These are phyloP conservation scores for Camponotus vicinus DNA, from an alignment of 1,140 invertebrate species.

Conservation along the genomic window DNA sequence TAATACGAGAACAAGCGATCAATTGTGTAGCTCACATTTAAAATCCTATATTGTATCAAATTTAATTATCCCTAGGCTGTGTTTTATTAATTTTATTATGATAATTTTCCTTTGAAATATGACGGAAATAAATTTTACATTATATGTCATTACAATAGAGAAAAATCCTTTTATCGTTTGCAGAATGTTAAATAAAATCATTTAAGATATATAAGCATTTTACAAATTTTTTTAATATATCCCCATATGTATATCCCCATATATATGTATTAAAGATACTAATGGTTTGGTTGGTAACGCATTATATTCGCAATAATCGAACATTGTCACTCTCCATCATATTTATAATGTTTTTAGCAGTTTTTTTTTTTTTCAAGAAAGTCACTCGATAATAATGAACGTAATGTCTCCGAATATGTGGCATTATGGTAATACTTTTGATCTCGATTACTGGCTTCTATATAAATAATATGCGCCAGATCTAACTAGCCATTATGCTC, in stretches of 20 bases:
- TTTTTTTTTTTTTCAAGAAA: background rate
- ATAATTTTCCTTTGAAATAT: too few relatives aligned
- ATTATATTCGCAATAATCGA: background rate
- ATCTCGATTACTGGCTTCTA: background rate
- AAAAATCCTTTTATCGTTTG: background rate
- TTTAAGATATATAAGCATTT: background rate
- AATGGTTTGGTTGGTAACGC: too few relatives aligned
- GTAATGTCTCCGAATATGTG: background rate
- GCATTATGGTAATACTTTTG: background rate
- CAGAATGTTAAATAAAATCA: slow-evolving; percentile 8
- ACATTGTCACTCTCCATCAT: background rate
- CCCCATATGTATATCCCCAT: background rate
- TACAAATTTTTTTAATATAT: background rate
- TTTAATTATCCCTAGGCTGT: too few relatives aligned
- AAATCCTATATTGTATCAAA: too few relatives aligned
- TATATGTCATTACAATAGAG: background rate
- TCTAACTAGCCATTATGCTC: background rate
- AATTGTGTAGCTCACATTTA: too few relatives aligned
- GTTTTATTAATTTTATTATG: too few relatives aligned
- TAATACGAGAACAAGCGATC: too few relatives aligned
- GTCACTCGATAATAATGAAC: background rate
- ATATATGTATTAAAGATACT: background rate
- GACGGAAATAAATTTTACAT: too few relatives aligned
- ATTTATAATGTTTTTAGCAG: background rate
- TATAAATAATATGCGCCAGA: background rate